phyloP scores from a whole-genome alignment of 2,113 vertebrate species.

The Callithrix jacchus region DNA sequence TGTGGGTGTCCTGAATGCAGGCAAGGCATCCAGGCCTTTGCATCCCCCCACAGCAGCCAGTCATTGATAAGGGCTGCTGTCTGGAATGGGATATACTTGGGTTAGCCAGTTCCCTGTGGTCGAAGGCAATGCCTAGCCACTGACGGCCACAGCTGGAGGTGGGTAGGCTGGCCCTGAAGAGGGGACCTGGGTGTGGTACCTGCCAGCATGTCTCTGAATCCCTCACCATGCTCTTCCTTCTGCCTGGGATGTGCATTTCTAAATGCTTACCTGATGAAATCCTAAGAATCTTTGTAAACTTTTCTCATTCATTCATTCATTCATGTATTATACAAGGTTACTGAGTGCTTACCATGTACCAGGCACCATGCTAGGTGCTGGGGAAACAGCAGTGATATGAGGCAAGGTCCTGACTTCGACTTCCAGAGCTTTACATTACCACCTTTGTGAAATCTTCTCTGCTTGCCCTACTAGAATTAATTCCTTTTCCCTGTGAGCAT shows the following conservation, averaged over 20 bases:
- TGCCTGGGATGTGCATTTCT: not conserved
- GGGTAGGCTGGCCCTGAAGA: not conserved
- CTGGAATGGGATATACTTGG: not conserved
- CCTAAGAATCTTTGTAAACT: not conserved
- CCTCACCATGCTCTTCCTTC: not conserved
- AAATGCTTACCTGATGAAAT: not conserved
- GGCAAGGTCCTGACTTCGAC: not conserved
- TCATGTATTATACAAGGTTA: not conserved
- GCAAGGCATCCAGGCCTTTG: not conserved
- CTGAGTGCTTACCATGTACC: rapidly evolving
- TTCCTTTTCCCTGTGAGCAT: not conserved
- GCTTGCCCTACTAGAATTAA: not conserved
- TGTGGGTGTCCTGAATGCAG: not conserved
- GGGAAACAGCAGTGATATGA: not conserved
- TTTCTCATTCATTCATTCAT: not conserved
- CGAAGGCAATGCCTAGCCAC: not conserved
- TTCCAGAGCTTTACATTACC: not conserved
- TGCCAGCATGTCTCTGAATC: not conserved
- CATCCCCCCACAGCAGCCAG: too few species aligned
- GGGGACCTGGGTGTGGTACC: not conserved
- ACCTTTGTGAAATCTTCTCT: not conserved
- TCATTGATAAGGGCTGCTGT: not conserved
- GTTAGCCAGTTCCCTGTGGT: not conserved
- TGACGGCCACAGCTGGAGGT: too few species aligned
- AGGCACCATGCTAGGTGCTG: not conserved